Conservation (phyloP, 2,113 vertebrate genomes). For the Camelus bactrianus region DNA sequence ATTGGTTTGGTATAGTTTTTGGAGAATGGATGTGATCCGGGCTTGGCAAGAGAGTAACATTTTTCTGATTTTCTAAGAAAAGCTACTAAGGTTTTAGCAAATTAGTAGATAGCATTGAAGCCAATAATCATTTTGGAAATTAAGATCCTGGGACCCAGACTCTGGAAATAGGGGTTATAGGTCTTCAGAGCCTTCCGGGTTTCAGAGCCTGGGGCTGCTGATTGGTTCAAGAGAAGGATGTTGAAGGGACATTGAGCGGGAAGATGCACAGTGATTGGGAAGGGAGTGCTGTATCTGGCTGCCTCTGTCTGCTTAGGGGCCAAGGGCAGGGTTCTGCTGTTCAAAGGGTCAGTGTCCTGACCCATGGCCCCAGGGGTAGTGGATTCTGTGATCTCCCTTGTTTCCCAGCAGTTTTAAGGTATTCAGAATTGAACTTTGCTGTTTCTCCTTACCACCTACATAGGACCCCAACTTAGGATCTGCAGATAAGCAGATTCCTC, state of each 20-base stretch:
- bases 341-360: neutral
- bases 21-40: constrained; percentile 34
- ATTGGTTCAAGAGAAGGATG: neutral
- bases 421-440: neutral
- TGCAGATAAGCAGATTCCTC: neutral
- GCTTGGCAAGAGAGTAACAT: constrained; percentile 36
- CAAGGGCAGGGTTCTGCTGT: neutral
- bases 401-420: neutral
- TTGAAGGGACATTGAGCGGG: neutral
- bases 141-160: neutral
- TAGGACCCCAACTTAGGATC: too few species aligned
- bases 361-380: neutral
- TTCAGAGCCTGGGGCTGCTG: neutral
- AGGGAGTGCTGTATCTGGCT: too few species aligned
- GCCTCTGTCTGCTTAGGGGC: neutral
- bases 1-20: neutral
- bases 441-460: neutral
- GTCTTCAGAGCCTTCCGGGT: neutral
- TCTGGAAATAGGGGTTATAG: neutral
- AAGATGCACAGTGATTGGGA: neutral
- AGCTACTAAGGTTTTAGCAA: neutral
- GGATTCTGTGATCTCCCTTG: neutral
- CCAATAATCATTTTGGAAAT: neutral
- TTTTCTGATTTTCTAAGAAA: constrained; percentile 55
- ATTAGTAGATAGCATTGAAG: neutral